Evolutionary conservation across 2,888 invertebrate species (phyloP), one percentile per base, ranked within the genome.

Genomic region (Willowsia nigromaculata): DNA sequence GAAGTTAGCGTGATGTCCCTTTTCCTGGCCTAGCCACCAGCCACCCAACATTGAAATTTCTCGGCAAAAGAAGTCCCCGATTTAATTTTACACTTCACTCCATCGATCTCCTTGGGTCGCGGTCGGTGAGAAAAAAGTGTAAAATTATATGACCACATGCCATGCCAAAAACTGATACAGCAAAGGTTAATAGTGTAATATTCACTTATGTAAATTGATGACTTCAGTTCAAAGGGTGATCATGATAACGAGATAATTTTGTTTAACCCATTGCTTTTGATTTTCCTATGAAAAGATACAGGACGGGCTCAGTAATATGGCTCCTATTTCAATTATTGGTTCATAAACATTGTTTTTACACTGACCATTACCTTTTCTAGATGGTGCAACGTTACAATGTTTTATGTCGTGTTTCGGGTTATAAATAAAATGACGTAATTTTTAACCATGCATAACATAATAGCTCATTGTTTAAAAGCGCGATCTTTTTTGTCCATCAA

Each of bases 221-320:
- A 88, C n/a, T 74, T 88, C 88, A 81, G 71, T 37, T 56, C 53
- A 68, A 40, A 87, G 47, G 65, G 47, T 47, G 87, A 82, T 81
- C 30, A 15, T 43, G 62, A 85, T 85, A 74, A 85, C 76, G 88
- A 88, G 76, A 76, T 88, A 88, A 88, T 88, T 82, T 59, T 88
- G 74, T 88, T 83, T 88, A 83, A 83, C 62, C 76, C 78, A 83
- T 22, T 30, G 53, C 27, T 18, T 13, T n/a, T n/a, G n/a, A 9
- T 27, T 27, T 59, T 27, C 6, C 68, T 18, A 68, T 37, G 7
- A 25, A 37, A 37, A 68, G 40, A n/a, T n/a, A n/a, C n/a, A 68
- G 40, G 33, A 40, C 37, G 15, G 37, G 15, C n/a, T 65, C 33
- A n/a, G n/a, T n/a, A n/a, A n/a, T n/a, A n/a, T n/a, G n/a, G 62